Conservation (phyloP, 2,888 invertebrate species). For the Ferdinandea cuprea region DNA sequence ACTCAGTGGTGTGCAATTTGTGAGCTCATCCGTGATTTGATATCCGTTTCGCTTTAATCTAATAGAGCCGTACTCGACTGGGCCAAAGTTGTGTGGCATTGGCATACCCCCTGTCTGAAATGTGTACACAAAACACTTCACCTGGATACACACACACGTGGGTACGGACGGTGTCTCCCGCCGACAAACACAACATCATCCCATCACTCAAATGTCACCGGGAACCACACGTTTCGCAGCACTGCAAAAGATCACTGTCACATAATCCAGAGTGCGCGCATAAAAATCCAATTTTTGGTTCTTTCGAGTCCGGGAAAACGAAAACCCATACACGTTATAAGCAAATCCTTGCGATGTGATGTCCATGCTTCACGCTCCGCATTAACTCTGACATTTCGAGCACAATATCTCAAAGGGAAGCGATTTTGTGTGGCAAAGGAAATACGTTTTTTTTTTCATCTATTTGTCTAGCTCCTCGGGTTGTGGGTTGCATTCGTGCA, state of each 20-base stretch:
- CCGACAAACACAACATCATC: too few relatives aligned
- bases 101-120: constrained; percentile 4
- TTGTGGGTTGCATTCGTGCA: background rate
- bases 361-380: constrained; percentile 35
- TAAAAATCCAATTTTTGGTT: constrained; percentile 7
- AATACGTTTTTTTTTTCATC: constrained; percentile 22
- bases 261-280: constrained; percentile 33
- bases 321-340: constrained; percentile 38
- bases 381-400: constrained; percentile 38
- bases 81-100: background rate
- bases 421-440: constrained; percentile 11
- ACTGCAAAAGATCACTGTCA: constrained; percentile 53
- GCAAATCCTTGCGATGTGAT: constrained; percentile 12
- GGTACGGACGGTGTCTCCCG: constrained; percentile 22
- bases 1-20: constrained; percentile 67
- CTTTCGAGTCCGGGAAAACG: background rate
- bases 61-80: constrained; percentile 29
- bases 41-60: constrained; percentile 64
- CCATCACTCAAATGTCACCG: constrained; percentile 65
- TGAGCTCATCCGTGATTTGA: constrained; percentile 71
- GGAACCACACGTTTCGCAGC: constrained; percentile 39
- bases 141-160: constrained; percentile 50
- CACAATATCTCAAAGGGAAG: constrained; percentile 38
- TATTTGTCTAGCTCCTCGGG: constrained; percentile 29
- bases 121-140: constrained; percentile 39